These are phyloP conservation scores for Pyxicephalus adspersus DNA, from an alignment of 2,113 vertebrate species.

Conservation along the genomic window DNA sequence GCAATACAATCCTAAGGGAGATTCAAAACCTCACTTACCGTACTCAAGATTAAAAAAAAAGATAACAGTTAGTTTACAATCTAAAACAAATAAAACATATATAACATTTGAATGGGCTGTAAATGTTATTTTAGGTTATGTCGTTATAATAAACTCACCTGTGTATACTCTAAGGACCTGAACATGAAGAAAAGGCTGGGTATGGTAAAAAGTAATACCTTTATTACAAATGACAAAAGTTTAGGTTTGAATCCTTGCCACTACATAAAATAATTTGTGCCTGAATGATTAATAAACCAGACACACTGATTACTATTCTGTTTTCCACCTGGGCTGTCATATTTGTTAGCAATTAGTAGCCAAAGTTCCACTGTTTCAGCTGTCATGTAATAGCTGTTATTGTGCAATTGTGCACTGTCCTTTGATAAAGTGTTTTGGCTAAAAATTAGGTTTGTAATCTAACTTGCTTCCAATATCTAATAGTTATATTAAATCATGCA, in stretches of 20 bases:
- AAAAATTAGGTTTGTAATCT: not conserved
- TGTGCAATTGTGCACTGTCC: not conserved
- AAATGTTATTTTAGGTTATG: too few relatives aligned
- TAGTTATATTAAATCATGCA: too few relatives aligned
- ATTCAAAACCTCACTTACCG: too few relatives aligned
- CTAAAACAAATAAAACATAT: too few relatives aligned
- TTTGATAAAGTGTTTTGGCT: not conserved
- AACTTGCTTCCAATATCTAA: too few relatives aligned
- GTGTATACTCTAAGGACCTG: too few relatives aligned
- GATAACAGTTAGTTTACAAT: too few relatives aligned
- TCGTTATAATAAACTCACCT: too few relatives aligned
- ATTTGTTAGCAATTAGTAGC: slow-evolving; percentile 26
- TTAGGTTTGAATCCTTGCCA: not conserved
- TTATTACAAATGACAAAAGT: not conserved
- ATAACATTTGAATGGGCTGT: too few relatives aligned
- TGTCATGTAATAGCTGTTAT: slow-evolving; percentile 15
- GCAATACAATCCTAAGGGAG: too few relatives aligned
- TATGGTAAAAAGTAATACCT: not conserved
- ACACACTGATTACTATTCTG: slow-evolving; percentile 27
- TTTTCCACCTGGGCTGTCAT: slow-evolving; percentile 19
- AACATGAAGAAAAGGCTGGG: not conserved
- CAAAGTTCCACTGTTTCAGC: slow-evolving; percentile 13
- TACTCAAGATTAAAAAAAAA: too few relatives aligned
- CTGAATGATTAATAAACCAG: slow-evolving; percentile 35
- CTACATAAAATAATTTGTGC: not conserved